These are phyloP conservation scores for Palloptera scutellata DNA, from an alignment of 2,888 invertebrate species.

Conservation along the genomic window DNA sequence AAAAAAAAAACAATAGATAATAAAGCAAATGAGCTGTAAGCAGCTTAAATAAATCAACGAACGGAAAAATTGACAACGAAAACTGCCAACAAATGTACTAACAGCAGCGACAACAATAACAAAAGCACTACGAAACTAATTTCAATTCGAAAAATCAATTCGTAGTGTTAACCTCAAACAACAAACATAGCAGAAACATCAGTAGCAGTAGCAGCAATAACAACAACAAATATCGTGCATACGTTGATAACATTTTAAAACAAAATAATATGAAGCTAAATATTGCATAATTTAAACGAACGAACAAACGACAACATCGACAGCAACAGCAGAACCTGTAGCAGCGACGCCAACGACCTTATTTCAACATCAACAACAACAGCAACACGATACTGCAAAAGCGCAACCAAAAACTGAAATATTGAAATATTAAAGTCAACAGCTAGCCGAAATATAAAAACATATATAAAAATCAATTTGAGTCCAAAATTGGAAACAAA, in stretches of 20 bases:
- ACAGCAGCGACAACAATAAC: neutral
- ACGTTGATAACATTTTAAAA: neutral
- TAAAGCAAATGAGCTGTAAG: neutral
- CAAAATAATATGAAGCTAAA: constrained; percentile 23
- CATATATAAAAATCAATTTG: no score
- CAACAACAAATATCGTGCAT: neutral
- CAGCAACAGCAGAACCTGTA: no score
- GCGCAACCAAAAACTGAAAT: no score
- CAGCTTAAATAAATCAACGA: neutral
- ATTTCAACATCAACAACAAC: constrained; percentile 11
- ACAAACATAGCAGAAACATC: constrained; percentile 27
- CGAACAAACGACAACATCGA: constrained; percentile 6
- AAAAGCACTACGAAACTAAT: neutral
- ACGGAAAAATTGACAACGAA: neutral
- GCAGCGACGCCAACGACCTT: constrained; percentile 36
- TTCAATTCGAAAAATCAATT: neutral
- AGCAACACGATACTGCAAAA: neutral
- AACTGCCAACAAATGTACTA: neutral
- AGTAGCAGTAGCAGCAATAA: constrained; percentile 26
- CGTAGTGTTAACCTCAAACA: constrained; percentile 28
- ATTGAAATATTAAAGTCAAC: no score
- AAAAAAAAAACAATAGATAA: neutral
- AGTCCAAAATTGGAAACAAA: neutral
- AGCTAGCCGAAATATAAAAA: no score
- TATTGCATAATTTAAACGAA: constrained; percentile 45